Evolutionary conservation across 2,797 vertebrate species (phyloP).

Genomic region (Meda fulgida): DNA sequence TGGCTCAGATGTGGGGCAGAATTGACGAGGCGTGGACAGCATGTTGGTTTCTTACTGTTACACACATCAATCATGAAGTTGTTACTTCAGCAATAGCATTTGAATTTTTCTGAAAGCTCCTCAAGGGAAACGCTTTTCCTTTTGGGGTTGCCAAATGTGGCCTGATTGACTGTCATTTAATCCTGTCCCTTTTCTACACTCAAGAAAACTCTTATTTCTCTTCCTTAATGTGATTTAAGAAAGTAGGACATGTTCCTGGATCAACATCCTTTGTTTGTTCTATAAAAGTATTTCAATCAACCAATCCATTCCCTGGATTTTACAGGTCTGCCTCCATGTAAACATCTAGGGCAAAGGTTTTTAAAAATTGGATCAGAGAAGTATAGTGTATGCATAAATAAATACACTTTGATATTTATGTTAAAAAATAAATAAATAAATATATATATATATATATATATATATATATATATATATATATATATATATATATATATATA

Average conservation of each 20-base stretch:
- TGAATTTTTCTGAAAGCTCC: constrained; percentile 7
- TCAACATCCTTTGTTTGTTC: background rate
- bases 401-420: background rate
- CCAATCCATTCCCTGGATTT: background rate
- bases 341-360: background rate
- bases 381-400: background rate
- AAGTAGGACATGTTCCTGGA: background rate
- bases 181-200: background rate
- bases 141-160: constrained; percentile 22
- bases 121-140: constrained; percentile 5
- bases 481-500: no score
- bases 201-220: background rate
- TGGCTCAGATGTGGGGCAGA: constrained; percentile 34
- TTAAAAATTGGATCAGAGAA: background rate
- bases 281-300: background rate
- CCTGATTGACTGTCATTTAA: constrained; percentile 27
- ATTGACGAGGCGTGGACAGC: constrained; percentile 36
- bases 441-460: no score
- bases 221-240: background rate
- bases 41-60: constrained; percentile 21
- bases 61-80: constrained; percentile 35
- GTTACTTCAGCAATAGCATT: constrained; percentile 27
- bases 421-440: no score
- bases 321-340: background rate
- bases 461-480: no score